Evolutionary conservation across 2,113 vertebrate species (phyloP).

Genomic region (Embiotoca jacksoni): DNA sequence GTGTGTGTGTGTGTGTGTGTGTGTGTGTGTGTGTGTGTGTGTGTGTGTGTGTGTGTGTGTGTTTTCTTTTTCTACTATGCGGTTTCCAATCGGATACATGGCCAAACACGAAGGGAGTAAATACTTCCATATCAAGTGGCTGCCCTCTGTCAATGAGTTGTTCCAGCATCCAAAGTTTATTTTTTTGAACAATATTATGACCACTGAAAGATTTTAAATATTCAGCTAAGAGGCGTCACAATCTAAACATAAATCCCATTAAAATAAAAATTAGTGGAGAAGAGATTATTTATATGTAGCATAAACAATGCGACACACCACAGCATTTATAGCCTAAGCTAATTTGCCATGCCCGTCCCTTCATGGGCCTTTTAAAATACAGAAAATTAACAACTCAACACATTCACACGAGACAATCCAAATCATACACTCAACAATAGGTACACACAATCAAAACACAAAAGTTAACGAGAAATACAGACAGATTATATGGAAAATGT

Average conservation of each 20-base stretch:
- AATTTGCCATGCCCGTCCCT: too few species aligned
- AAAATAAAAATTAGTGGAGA: constrained; percentile 11
- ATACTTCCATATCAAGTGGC: background rate
- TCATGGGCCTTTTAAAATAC: too few species aligned
- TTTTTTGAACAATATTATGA: constrained; percentile 2
- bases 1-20: background rate
- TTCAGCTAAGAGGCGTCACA: background rate
- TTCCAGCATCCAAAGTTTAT: background rate
- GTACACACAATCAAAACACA: too few species aligned
- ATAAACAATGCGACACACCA: too few species aligned
- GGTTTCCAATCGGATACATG: background rate
- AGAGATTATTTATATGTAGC: background rate
- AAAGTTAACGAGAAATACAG: too few species aligned
- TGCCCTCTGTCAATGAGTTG: constrained; percentile 1
- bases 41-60: background rate
- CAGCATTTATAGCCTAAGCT: too few species aligned
- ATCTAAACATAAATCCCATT: constrained; percentile 1
- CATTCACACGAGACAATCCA: too few species aligned
- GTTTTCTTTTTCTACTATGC: background rate
- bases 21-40: background rate
- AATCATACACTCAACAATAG: too few species aligned
- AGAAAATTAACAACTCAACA: too few species aligned
- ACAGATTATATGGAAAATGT: too few species aligned
- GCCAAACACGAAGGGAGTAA: constrained; percentile 6
- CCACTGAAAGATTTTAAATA: background rate